Base-by-base conservation (phyloP, 2,797 vertebrate genomes). In the Pangasius macronema region DNA sequence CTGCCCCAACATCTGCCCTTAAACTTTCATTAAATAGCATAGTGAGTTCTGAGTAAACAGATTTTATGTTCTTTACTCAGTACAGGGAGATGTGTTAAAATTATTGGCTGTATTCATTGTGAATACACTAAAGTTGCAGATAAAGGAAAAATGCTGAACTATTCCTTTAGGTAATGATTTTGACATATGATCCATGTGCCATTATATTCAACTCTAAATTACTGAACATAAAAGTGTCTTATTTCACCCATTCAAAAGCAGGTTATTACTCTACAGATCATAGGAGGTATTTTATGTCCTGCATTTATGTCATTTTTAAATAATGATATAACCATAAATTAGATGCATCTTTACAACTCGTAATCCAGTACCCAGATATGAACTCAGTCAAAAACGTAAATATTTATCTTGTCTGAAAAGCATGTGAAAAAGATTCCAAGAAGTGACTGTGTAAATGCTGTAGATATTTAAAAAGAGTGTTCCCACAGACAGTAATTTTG, bases 331-430 rank as follows among this genome's bases (percentile, higher is more conserved):
- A 88, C 90, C 83, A 84, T 85, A 90, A 88, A 92, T 94, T 94
- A 92, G 91, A 88, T 90, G 90, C 89, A 92, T 91, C 89, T 93
- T 93, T 93, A 93, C 89, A 91, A 92, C 91, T 89, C 91, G 18
- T 36, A 39, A 36, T 10, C 3, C 51, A 79, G 51, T 77, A 77
- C 27, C 51, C 30, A 36, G 76, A 79, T 79, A 57, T 57, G 36
- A 79, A 51, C 27, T 79, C 8, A 33, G 51, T 30, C 14, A 51
- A 73, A n/a, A 49, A 13, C 46, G 16, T 75, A 51, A 51, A 49
- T 3, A 30, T n/a, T 16, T 7, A 76, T 76, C 51, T 79, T 33
- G 2, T 53, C 3, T 55, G 30, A 79, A 76, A n/a, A 36, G 30
- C 16, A 55, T 55, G 3, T 33, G 30, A 36, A 79, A 79, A 57